Evolutionary conservation across 2,797 vertebrate species (phyloP).

Genomic region (Propithecus deckenii): DNA sequence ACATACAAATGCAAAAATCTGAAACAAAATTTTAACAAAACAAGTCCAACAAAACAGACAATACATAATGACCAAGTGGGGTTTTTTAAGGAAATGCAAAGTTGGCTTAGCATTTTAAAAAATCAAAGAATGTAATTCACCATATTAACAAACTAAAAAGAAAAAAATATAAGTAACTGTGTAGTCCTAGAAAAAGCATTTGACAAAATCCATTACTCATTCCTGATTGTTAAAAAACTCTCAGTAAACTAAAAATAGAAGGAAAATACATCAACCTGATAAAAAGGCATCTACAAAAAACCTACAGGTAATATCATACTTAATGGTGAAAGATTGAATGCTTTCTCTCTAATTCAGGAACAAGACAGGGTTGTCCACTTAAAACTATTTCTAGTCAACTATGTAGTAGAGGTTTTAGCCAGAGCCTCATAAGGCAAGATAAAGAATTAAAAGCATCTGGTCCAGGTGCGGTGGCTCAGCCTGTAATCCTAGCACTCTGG

Average conservation of each 20-base stretch:
- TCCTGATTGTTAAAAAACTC: neutral
- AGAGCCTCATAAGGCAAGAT: neutral
- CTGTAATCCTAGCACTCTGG: no score
- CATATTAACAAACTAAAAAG: neutral
- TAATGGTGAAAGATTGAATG: neutral
- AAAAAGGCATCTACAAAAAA: neutral
- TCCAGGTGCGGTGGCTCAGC: no score
- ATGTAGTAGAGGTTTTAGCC: neutral
- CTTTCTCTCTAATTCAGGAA: neutral
- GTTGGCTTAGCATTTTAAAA: neutral
- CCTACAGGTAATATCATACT: neutral
- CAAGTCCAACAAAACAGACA: neutral
- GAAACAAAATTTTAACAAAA: neutral
- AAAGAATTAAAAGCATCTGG: neutral
- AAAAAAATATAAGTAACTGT: neutral
- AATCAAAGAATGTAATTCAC: neutral
- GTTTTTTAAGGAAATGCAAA: slow-evolving; percentile 28
- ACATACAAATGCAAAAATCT: neutral
- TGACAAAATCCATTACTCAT: neutral
- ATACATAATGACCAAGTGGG: neutral
- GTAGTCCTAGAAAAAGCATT: neutral
- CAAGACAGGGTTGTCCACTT: neutral
- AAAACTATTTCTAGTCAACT: neutral
- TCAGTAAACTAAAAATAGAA: neutral
- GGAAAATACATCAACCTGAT: neutral